These are phyloP conservation scores for Metallyticus violacea DNA, from an alignment of 2,888 invertebrate species.

Conservation along the genomic window DNA sequence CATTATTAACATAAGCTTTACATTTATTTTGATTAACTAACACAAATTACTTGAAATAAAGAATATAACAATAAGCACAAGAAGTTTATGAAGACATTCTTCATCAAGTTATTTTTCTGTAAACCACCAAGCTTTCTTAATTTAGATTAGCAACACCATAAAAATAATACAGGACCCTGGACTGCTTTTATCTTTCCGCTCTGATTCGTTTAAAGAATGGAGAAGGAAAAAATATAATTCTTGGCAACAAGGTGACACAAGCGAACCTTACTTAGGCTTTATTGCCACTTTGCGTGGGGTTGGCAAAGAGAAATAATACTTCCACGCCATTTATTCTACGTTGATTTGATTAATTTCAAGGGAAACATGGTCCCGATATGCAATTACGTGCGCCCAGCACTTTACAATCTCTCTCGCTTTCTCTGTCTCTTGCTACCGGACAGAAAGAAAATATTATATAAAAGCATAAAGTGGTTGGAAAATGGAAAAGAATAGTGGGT, in stretches of 20 bases:
- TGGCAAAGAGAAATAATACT: not conserved
- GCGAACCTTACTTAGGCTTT: not conserved
- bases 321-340: constrained; percentile 5
- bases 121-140: not conserved
- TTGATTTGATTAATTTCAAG: constrained; percentile 14
- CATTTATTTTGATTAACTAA: too few species aligned
- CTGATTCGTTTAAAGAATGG: not conserved
- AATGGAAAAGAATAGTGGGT: constrained; percentile 16
- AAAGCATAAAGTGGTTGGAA: constrained; percentile 25
- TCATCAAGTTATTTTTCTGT: too few species aligned
- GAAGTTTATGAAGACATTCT: too few species aligned
- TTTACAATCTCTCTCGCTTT: not conserved
- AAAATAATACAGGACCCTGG: not conserved
- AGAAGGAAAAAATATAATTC: not conserved
- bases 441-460: constrained; percentile 18
- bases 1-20: too few species aligned
- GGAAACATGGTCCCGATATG: not conserved
- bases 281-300: constrained; percentile 9
- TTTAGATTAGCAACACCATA: not conserved
- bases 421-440: not conserved
- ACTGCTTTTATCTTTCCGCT: not conserved
- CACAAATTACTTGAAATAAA: too few species aligned
- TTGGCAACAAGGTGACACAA: not conserved
- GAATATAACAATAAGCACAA: too few species aligned
- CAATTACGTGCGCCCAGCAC: constrained; percentile 6